phyloP scores from a whole-genome alignment of 2,888 invertebrate genomes.

The Eupithecia abbreviata region DNA sequence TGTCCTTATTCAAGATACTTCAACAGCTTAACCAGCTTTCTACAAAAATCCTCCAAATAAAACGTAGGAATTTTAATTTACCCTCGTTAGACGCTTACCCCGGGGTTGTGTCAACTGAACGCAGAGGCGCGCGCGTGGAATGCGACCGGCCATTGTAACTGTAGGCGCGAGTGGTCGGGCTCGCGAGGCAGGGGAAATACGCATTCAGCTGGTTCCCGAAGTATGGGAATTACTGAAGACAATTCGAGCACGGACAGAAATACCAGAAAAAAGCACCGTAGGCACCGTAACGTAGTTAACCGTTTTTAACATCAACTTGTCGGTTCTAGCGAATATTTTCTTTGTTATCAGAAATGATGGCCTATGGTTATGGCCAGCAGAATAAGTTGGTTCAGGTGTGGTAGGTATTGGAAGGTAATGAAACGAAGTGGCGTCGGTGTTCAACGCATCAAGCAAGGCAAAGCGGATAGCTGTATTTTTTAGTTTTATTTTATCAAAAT shows the following conservation, averaged over 20 bases:
- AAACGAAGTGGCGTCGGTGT: background rate
- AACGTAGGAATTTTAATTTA: constrained; percentile 76
- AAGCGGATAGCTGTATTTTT: too few species aligned
- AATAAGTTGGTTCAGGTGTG: background rate
- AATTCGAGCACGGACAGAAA: background rate
- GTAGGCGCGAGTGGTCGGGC: background rate
- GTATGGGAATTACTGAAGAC: background rate
- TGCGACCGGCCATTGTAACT: constrained; percentile 2
- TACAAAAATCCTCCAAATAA: constrained; percentile 51
- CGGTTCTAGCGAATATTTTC: background rate
- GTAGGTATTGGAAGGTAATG: background rate
- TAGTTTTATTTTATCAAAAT: too few species aligned
- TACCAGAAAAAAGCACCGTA: background rate
- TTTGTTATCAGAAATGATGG: background rate
- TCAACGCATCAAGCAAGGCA: too few species aligned
- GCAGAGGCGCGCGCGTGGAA: constrained; percentile 17
- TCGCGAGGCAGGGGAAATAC: background rate
- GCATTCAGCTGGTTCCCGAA: background rate
- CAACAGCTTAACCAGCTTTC: constrained; percentile 46
- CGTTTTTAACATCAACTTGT: background rate
- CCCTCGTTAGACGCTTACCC: constrained; percentile 65
- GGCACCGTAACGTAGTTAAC: background rate
- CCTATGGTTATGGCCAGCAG: background rate
- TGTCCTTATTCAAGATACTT: background rate
- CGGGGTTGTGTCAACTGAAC: constrained; percentile 39